These are phyloP conservation scores for Phataginus tricuspis DNA, from an alignment of 2,797 vertebrate species.

Conservation along the genomic window DNA sequence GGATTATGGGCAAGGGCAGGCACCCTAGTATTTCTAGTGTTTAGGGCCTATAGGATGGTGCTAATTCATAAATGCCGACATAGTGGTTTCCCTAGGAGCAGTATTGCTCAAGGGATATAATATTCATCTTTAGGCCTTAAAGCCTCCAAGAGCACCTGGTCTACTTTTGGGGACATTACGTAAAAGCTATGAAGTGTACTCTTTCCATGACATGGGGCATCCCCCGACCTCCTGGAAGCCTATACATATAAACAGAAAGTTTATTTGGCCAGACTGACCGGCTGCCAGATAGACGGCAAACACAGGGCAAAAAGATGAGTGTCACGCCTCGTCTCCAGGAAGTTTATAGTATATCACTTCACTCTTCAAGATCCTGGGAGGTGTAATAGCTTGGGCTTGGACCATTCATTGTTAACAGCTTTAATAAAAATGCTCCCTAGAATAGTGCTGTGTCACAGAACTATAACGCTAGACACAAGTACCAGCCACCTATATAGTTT, in stretches of 20 bases:
- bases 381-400: constrained; percentile 6
- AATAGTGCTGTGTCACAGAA: background rate
- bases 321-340: constrained; percentile 45
- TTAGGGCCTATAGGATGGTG: rapidly evolving
- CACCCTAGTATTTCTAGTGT: background rate
- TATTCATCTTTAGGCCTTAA: background rate
- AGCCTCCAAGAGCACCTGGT: background rate
- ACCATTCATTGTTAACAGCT: background rate
- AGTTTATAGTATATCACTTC: background rate
- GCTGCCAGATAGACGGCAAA: background rate
- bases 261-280: constrained; percentile 39
- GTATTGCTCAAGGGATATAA: background rate
- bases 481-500: background rate
- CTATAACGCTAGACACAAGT: background rate
- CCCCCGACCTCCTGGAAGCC: background rate
- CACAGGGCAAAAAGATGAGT: background rate
- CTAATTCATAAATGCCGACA: background rate
- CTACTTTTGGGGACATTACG: background rate
- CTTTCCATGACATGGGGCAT: background rate
- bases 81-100: background rate
- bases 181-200: background rate
- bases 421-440: background rate
- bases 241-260: constrained; percentile 65
- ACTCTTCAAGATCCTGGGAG: constrained; percentile 4
- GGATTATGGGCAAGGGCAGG: background rate